phyloP scores from a whole-genome alignment of 2,797 vertebrate genomes.

The Margarornis squamiger region DNA sequence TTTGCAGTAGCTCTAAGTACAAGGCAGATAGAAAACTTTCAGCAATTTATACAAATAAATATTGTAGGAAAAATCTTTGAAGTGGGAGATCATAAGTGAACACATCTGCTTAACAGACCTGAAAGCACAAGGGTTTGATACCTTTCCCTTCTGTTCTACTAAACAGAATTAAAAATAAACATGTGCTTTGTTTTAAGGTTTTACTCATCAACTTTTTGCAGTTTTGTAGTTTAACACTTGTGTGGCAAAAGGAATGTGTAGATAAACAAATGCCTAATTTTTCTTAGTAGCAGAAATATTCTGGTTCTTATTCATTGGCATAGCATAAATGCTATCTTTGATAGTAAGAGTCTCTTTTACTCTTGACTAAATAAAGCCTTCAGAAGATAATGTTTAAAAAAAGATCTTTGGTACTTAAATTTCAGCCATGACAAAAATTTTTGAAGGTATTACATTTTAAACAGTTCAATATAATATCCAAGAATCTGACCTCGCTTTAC shows the following conservation, averaged over 20 bases:
- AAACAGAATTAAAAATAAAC: not conserved
- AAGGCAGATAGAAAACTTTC: constrained; percentile 24
- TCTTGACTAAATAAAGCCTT: not conserved
- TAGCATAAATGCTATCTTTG: not conserved
- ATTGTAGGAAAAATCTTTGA: constrained; percentile 49
- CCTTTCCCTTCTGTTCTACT: not conserved
- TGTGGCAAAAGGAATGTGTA: not conserved
- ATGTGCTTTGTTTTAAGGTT: not conserved
- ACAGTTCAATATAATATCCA: not conserved
- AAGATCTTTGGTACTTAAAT: not conserved
- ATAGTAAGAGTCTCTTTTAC: not conserved
- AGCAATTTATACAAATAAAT: constrained; percentile 38
- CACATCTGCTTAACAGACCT: constrained; percentile 49
- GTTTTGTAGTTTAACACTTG: not conserved
- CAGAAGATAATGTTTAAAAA: not conserved
- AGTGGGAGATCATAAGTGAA: constrained; percentile 18
- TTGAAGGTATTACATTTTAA: not conserved
- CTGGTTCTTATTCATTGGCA: not conserved
- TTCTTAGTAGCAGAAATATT: not conserved
- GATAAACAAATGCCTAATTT: not conserved
- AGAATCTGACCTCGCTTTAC: not conserved
- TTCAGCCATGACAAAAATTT: not conserved
- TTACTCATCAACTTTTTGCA: not conserved
- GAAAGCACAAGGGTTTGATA: constrained; percentile 23
- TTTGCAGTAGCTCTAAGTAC: constrained; percentile 55